Evolutionary conservation across 1,140 invertebrate species (phyloP).

Genomic region (Saxidomus purpurata): DNA sequence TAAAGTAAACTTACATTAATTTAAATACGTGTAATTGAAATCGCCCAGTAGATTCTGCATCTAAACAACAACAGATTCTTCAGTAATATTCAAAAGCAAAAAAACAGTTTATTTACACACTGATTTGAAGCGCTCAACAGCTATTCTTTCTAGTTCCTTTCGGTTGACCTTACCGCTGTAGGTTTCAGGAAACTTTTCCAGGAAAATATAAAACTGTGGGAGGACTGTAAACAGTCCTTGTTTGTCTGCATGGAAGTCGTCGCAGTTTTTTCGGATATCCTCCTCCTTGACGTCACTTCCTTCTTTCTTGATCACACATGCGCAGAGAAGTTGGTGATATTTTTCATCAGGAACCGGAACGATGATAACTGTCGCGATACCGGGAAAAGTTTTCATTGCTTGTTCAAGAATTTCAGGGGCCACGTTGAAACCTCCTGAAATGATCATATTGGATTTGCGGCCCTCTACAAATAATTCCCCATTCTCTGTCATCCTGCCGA

Average conservation of each 20-base stretch:
- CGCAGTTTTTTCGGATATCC: not conserved
- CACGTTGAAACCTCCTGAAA: constrained; percentile 4
- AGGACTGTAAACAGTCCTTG: constrained; percentile 19
- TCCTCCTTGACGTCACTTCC: constrained; percentile 22
- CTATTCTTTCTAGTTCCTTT: constrained; percentile 11
- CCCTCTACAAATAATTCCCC: constrained; percentile 49
- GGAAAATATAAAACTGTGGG: constrained; percentile 36
- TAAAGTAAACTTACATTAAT: too few relatives aligned
- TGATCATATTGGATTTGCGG: not conserved
- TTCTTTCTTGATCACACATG: constrained; percentile 37
- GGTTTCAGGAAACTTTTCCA: constrained; percentile 42
- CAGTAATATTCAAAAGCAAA: too few relatives aligned
- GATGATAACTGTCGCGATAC: constrained; percentile 34
- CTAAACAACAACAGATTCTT: too few relatives aligned
- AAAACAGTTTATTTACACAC: too few relatives aligned
- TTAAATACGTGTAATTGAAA: too few relatives aligned
- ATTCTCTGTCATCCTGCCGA: constrained; percentile 50
- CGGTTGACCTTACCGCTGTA: constrained; percentile 18
- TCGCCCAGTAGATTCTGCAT: too few relatives aligned
- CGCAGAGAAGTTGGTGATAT: constrained; percentile 38
- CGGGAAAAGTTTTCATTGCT: not conserved
- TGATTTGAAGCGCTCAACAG: not conserved
- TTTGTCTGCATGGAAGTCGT: constrained; percentile 25
- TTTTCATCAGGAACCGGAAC: constrained; percentile 58
- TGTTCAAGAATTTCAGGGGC: constrained; percentile 28